Evolutionary conservation across 2,888 invertebrate species (phyloP), one percentile per base, ranked within the genome.

Genomic region (Polymixis flavicincta): DNA sequence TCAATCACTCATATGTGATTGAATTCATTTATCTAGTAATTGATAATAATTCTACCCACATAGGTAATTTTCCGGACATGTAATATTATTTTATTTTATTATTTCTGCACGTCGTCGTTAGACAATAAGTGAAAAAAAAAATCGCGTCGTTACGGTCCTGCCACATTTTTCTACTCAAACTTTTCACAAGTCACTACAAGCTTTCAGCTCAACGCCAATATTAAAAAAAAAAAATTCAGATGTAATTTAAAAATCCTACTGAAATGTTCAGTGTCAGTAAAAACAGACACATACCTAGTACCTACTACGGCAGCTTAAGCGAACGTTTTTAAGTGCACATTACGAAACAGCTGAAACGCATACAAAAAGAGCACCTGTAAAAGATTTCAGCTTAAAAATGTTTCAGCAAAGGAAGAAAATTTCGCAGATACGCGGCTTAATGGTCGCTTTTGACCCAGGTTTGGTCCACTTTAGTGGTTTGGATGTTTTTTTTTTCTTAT

Each of bases 331-430:
- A 70, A 84, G 70, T 84, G 85, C 81, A 72, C 52, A 50, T 64
- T 64, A 32, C 37, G 61, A 55, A 63, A n/a, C 76, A 81, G 81
- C 59, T 63, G 60, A 52, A 69, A 74, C 64, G 65, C 74, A 65
- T 73, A 69, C 69, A 64, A 64, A 77, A 71, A 69, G 65, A 71
- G 75, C 70, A 37, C 42, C 60, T 71, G n/a, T 71, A 73, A 80
- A 78, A 77, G 67, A 83, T 83, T 83, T 68, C 28, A 77, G 59
- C 74, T 65, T 65, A 74, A 66, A 87, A 87, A 71, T 73, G 70
- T 71, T 65, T 37, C 71, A 59, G 67, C 45, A 61, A 69, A 74
- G 76, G 76, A 79, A 73, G 74, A 71, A 78, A 69, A 61, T 59
- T 67, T 57, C 32, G 60, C 37, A 75, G 75, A 78, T 75, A 76